Conservation (phyloP, 2,113 vertebrate species). For the Pagrus major region DNA sequence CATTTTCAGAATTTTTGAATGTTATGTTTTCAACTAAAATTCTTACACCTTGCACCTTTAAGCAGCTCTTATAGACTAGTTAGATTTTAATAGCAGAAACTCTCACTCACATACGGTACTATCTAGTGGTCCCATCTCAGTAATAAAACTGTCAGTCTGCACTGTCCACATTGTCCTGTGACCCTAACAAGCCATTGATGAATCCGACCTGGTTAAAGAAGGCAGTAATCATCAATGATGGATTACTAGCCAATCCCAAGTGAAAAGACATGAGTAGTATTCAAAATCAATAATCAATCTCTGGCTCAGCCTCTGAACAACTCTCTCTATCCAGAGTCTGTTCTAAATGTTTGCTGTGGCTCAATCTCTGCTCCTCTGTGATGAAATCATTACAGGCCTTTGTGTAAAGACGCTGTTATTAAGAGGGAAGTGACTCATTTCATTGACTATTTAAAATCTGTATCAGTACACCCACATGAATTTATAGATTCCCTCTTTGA, state of each 20-base stretch:
- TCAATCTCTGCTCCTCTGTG: neutral
- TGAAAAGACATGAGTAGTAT: neutral
- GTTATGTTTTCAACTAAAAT: too few species aligned
- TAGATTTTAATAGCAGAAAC: neutral
- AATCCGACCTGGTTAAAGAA: neutral
- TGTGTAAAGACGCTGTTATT: neutral
- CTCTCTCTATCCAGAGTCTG: neutral
- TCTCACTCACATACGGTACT: neutral
- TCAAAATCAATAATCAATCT: conserved; percentile 1
- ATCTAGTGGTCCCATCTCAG: neutral
- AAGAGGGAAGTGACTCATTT: neutral
- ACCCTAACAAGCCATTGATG: neutral
- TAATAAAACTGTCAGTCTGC: neutral
- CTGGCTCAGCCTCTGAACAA: neutral
- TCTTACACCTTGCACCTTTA: too few species aligned
- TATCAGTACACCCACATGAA: neutral
- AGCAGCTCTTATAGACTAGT: neutral
- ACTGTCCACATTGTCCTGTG: neutral
- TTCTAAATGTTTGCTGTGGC: neutral
- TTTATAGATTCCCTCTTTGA: neutral
- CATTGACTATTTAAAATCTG: neutral
- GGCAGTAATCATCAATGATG: neutral
- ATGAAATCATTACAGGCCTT: neutral
- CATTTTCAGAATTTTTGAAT: too few species aligned
- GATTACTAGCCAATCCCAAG: neutral